A percentile compares a stretch with the other conserved stretches of the same genome.
phyloP scores from a whole-genome alignment of 2,888 invertebrate species.

The Drosophila robusta region DNA sequence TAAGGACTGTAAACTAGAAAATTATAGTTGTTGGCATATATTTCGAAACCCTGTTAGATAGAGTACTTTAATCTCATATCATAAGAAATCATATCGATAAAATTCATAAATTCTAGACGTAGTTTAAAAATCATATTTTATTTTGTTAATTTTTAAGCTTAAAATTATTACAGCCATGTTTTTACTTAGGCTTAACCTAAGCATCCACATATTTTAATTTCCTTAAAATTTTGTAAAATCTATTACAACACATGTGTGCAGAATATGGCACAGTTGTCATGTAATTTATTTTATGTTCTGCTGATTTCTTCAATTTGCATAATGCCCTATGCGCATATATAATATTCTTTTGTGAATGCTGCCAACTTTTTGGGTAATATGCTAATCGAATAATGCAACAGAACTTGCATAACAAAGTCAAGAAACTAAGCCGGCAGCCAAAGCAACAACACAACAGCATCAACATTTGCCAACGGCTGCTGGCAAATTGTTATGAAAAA shows the following conservation, averaged over 20 bases:
- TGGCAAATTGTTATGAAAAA: slow-evolving; percentile 48
- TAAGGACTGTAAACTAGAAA: too few relatives aligned
- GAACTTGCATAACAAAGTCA: slow-evolving; percentile 6
- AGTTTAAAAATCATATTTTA: too few relatives aligned
- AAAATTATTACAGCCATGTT: too few relatives aligned
- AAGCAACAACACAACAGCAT: neutral
- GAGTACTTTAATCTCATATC: too few relatives aligned
- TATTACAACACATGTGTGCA: neutral
- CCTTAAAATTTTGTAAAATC: neutral
- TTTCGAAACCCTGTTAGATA: too few relatives aligned
- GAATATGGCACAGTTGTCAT: slow-evolving; percentile 9
- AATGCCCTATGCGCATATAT: slow-evolving; percentile 5
- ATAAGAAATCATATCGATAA: too few relatives aligned
- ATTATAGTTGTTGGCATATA: too few relatives aligned
- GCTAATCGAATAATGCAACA: slow-evolving; percentile 41
- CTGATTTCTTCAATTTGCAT: slow-evolving; percentile 36
- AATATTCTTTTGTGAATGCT: slow-evolving; percentile 8
- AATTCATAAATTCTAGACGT: too few relatives aligned
- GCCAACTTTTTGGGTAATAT: slow-evolving; percentile 26
- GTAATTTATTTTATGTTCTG: slow-evolving; percentile 17
- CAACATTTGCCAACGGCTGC: slow-evolving; percentile 7
- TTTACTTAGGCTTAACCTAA: too few relatives aligned
- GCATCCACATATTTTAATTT: neutral
- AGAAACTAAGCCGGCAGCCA: neutral
- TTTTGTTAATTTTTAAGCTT: too few relatives aligned